Conservation (phyloP, 2,888 invertebrate genomes). For the Branchellion lobata region DNA sequence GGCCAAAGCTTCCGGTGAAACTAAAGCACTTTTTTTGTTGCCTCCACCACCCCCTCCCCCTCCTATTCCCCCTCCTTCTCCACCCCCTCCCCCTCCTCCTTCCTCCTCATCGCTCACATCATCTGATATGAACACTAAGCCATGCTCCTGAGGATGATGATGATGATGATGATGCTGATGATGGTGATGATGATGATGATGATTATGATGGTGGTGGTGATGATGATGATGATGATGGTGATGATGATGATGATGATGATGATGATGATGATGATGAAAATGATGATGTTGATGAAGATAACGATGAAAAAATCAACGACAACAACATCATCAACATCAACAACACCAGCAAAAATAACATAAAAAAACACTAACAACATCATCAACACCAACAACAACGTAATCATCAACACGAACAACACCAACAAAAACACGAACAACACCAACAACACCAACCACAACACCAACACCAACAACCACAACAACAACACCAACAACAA, state of each 20-base stretch:
- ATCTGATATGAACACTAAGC: constrained; percentile 50
- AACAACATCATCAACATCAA: too few species aligned
- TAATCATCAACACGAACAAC: too few species aligned
- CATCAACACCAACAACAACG: not conserved
- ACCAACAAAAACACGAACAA: not conserved
- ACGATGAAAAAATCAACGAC: not conserved
- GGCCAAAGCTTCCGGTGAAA: constrained; percentile 35
- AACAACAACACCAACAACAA: too few species aligned
- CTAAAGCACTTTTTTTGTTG: constrained; percentile 37
- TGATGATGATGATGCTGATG: constrained; percentile 14
- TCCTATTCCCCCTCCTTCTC: not conserved
- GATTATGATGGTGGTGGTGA: constrained; percentile 14
- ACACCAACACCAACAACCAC: too few species aligned
- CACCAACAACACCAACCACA: too few species aligned
- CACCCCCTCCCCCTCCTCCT: not conserved
- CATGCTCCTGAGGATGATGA: constrained; percentile 50
- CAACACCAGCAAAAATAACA: not conserved
- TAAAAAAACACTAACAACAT: too few species aligned
- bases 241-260: not conserved
- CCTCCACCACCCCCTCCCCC: not conserved
- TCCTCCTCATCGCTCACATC: constrained; percentile 34
- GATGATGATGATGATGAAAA: constrained; percentile 19
- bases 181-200: constrained; percentile 16
- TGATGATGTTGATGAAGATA: constrained; percentile 7
- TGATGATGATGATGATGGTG: not conserved